Percentiles rank a stretch among this genome's conserved stretches.
phyloP scores from a whole-genome alignment of 2,797 vertebrate species.

The Euthynnus affinis region DNA sequence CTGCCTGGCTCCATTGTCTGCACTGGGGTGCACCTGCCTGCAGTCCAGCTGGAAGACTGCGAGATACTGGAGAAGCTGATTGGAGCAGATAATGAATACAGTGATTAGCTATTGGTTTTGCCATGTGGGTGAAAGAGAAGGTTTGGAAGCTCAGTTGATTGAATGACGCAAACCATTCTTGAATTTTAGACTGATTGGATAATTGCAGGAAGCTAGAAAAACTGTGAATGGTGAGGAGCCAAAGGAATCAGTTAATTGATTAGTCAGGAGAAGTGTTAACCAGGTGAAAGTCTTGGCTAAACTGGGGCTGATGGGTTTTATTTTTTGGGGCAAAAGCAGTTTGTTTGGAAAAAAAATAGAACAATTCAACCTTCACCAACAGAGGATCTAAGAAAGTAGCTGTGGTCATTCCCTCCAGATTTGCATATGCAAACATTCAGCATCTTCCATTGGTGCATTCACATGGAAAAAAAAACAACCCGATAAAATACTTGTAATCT shows the following conservation, averaged over 20 bases:
- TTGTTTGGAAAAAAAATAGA: not conserved
- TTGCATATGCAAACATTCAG: too few relatives aligned
- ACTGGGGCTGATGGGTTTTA: slow-evolving; percentile 16
- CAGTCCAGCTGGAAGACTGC: not conserved
- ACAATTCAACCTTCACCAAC: not conserved
- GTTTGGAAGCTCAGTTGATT: slow-evolving; percentile 16
- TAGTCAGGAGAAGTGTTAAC: slow-evolving; percentile 15
- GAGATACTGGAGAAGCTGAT: not conserved
- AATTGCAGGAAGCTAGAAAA: slow-evolving; percentile 21
- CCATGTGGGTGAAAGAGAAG: not conserved
- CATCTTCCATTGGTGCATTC: too few relatives aligned
- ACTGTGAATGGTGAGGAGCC: slow-evolving; percentile 26
- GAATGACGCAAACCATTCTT: not conserved
- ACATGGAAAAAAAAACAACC: too few relatives aligned
- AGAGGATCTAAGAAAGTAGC: slow-evolving; percentile 1
- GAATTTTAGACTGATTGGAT: slow-evolving; percentile 36
- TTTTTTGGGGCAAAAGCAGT: not conserved
- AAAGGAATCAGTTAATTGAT: slow-evolving; percentile 12
- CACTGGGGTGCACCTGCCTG: too few relatives aligned
- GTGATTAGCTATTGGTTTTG: slow-evolving; percentile 26
- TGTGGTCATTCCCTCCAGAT: too few relatives aligned
- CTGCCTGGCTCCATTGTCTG: too few relatives aligned
- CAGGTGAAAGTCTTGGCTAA: slow-evolving; percentile 27
- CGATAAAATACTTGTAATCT: too few relatives aligned
- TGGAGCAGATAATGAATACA: slow-evolving; percentile 19